Evolutionary conservation across 2,797 vertebrate genomes (phyloP).

Genomic region (Spheniscus humboldti): DNA sequence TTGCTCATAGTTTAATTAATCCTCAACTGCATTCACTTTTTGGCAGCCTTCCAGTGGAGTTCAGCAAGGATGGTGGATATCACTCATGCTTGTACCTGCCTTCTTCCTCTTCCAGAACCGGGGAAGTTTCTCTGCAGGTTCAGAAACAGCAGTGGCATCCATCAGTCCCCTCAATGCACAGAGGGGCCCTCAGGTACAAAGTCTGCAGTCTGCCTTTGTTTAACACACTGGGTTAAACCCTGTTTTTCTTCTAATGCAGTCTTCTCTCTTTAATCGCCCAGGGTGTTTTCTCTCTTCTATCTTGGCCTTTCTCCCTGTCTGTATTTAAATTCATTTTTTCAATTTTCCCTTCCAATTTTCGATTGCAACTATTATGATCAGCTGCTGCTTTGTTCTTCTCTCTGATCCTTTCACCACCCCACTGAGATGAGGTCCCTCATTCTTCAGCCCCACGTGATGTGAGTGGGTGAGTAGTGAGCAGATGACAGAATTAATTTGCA

Average conservation of each 20-base stretch:
- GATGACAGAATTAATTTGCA: slow-evolving; percentile 53
- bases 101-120: background rate
- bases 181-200: background rate
- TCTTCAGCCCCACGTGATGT: background rate
- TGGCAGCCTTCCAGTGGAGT: slow-evolving; percentile 26
- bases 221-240: background rate
- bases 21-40: background rate
- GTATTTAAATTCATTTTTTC: slow-evolving; percentile 31
- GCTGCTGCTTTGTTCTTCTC: slow-evolving; percentile 21
- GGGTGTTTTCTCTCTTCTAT: background rate
- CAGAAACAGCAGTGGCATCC: background rate
- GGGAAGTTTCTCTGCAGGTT: background rate
- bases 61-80: slow-evolving; percentile 2
- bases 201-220: background rate
- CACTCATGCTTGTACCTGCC: slow-evolving; percentile 30
- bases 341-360: slow-evolving; percentile 21
- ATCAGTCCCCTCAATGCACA: background rate
- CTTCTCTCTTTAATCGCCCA: background rate
- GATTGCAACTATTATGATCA: background rate
- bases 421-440: background rate
- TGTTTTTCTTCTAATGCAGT: background rate
- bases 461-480: slow-evolving; percentile 6
- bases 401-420: background rate
- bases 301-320: slow-evolving; percentile 24
- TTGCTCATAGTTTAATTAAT: slow-evolving; percentile 44